Evolutionary conservation across 2,888 invertebrate species (phyloP).

Genomic region (Gastracanthus pulcherrimus): DNA sequence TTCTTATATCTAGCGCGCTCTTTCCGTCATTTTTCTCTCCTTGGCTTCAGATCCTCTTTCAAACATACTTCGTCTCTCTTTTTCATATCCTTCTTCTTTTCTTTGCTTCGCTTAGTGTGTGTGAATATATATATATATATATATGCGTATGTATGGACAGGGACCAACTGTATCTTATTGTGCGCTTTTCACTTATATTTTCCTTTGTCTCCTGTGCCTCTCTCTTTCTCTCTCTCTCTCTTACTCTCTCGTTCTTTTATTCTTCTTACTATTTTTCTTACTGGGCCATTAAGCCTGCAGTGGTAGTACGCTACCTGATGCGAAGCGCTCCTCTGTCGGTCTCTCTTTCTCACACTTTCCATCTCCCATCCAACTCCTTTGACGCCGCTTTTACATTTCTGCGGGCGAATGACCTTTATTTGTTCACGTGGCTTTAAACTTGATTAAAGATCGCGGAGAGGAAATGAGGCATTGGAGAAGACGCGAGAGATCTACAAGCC

Average conservation of each 20-base stretch:
- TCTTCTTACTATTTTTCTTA: constrained; percentile 24
- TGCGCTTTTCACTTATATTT: constrained; percentile 7
- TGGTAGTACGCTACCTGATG: neutral
- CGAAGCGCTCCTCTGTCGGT: neutral
- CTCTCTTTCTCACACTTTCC: neutral
- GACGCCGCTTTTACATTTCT: constrained; percentile 3
- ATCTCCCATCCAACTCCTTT: neutral
- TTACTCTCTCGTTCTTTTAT: neutral
- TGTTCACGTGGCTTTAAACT: constrained; percentile 12
- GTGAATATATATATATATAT: neutral
- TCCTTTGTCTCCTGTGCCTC: neutral
- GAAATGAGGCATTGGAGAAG: neutral
- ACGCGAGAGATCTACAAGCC: neutral
- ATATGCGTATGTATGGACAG: neutral
- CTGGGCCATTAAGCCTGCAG: constrained; percentile 14
- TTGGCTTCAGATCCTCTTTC: constrained; percentile 4
- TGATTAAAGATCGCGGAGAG: constrained; percentile 8
- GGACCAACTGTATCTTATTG: neutral
- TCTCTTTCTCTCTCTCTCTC: neutral
- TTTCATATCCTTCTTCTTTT: neutral
- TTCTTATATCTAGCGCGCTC: constrained; percentile 26
- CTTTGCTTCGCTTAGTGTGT: neutral
- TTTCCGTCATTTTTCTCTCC: constrained; percentile 44
- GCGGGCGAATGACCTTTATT: constrained; percentile 1
- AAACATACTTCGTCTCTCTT: neutral